Evolutionary conservation across 2,113 vertebrate genomes (phyloP), one percentile per base, ranked within the genome.

Genomic region (Megaceryle torquata): DNA sequence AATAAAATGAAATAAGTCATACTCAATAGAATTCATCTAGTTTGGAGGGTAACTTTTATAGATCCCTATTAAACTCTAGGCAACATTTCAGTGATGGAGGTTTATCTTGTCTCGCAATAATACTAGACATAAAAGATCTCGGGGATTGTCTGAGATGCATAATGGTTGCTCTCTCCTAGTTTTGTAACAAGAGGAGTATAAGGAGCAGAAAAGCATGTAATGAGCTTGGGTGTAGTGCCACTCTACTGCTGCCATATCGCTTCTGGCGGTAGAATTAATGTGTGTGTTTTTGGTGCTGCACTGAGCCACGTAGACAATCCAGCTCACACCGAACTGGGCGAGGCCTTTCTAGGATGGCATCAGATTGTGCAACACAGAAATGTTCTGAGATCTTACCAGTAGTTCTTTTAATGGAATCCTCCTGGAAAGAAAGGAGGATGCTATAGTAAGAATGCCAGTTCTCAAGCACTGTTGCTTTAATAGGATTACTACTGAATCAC

Each of bases 401-500:
- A 76, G 53, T 44, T 71, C n/a, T 76, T 86, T 80, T 86, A 41
- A 72, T 84, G 61, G 74, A 84, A 76, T 79, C 28, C 37, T 76
- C 28, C 50, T 85, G 82, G 65, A 79, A 82, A 95, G 77, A 68
- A 71, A 61, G 70, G 57, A 57, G 35, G 86, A 94, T 89, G 50
- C 41, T 76, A 10, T 53, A 31, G 77, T 54, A 87, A 39, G 88
- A 31, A 75, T 31, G 74, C 65, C 81, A 77, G 83, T 43, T 91
- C 83, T 89, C 57, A 87, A 72, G 70, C 71, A 76, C 70, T 89
- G 77, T 61, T 78, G 60, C 71, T 95, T 96, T 91, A 95, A 94
- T 93, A 80, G 86, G 86, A 67, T 84, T 96, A 64, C 70, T 95
- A 59, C 67, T 94, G 94, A 96, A 93, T 95, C 89, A 94, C 94